Evolutionary conservation across 35 echinoderm and acorn worm genomes (phyloP), one percentile per base, ranked within the genome.

Genomic region (Amphiura filiformis): DNA sequence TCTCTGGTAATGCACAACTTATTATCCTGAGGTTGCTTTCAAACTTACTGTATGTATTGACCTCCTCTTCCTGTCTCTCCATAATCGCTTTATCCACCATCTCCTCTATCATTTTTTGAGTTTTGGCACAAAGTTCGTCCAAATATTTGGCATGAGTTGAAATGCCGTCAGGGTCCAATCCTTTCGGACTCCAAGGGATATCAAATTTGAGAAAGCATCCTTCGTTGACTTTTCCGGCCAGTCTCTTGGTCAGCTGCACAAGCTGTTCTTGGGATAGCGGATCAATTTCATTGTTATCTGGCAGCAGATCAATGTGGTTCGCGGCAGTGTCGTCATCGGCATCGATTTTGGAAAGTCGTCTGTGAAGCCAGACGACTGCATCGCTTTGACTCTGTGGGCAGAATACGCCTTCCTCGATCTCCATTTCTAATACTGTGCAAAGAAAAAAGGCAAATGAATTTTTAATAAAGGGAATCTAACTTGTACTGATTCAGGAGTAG

Each of bases 321-420:
- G 78, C 36, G 31, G 93, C 89, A 31, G 84, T 85, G 2, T 89
- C 80, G 83, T 99, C 96, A 26, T 84, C 90, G 39, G 82, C 64
- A 35, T 94, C 93, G 32, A 99, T 95, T 37, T 91, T 79, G 14
- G 75, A 88, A 80, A 99, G 92, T 70, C 83, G 75, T 34, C 96
- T 61, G 38, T 94, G 92, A 22, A 91, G 37, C 96, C 96, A 99
- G 47, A 99, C 90, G 81, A 89, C 81, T 1, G 88, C 93, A 31
- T 99, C 96, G 13, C 89, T 99, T 26, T 37, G 47, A 49, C 90
- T 94, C 20, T 89, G 79, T 2, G 96, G 93, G n/a, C 85, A 88
- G 37, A 99, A 94, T 20, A 94, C 90, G n/a, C 93, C 96, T 31
- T 99, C 81, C 32, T 94, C 93, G 12, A 94, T 87, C 82, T 99